These are phyloP conservation scores for Dioctria rufipes DNA, from an alignment of 2,888 invertebrate genomes.

Conservation along the genomic window DNA sequence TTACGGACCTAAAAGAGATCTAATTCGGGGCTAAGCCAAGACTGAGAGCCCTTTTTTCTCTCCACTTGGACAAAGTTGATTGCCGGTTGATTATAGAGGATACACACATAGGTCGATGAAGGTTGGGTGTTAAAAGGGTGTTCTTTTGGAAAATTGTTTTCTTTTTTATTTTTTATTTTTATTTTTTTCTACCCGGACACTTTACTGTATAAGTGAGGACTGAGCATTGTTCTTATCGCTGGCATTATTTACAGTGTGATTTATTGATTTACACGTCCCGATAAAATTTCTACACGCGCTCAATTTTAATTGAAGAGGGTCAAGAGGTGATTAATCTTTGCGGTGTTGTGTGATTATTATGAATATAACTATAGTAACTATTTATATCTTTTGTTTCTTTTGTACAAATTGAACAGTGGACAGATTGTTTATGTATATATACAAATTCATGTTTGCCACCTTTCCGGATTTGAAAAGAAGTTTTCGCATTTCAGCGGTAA, in stretches of 20 bases:
- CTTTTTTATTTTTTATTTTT: not conserved
- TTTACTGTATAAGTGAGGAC: constrained; percentile 3
- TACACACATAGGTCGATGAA: constrained; percentile 13
- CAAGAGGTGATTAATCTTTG: constrained; percentile 4
- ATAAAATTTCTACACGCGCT: constrained; percentile 9
- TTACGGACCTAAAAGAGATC: constrained; percentile 34
- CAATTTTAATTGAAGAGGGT: too few relatives aligned
- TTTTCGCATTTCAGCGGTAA: too few relatives aligned
- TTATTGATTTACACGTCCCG: constrained; percentile 7
- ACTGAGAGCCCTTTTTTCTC: constrained; percentile 27
- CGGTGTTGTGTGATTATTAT: constrained; percentile 1
- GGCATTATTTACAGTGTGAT: constrained; percentile 33
- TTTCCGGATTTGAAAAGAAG: too few relatives aligned
- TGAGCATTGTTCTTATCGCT: constrained; percentile 27
- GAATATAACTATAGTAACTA: not conserved
- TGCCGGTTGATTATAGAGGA: constrained; percentile 32
- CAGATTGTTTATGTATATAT: not conserved
- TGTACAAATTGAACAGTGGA: not conserved
- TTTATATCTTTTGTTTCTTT: too few relatives aligned
- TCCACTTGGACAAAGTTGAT: constrained; percentile 44
- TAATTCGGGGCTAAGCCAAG: constrained; percentile 23
- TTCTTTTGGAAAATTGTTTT: constrained; percentile 34
- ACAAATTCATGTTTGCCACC: too few relatives aligned
- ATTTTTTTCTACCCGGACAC: not conserved
- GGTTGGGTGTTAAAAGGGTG: constrained; percentile 34